Conservation (phyloP, 2,113 vertebrate genomes). For the Sialia sialis region DNA sequence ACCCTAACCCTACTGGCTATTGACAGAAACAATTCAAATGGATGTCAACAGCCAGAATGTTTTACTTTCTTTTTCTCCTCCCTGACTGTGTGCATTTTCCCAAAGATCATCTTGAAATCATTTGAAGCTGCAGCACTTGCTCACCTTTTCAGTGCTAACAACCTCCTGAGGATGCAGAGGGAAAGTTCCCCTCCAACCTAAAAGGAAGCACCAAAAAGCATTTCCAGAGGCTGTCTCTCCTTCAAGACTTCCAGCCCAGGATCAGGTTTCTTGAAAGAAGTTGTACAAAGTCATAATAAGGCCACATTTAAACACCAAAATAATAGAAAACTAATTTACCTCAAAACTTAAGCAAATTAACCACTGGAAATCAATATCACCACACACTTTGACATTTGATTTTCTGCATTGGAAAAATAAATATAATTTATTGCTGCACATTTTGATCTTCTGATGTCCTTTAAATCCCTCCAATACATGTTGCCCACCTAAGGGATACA, state of each 20-base stretch:
- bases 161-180: not conserved
- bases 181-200: not conserved
- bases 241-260: not conserved
- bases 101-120: not conserved
- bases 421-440: not conserved
- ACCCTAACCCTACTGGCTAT: accelerated
- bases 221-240: not conserved
- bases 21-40: not conserved
- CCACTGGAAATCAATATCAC: not conserved
- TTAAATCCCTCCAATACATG: not conserved
- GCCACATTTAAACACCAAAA: not conserved
- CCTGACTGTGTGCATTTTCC: not conserved
- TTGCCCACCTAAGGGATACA: not conserved
- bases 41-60: not conserved
- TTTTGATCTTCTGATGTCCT: not conserved
- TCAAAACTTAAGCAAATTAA: not conserved
- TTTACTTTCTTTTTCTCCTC: not conserved
- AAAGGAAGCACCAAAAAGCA: not conserved
- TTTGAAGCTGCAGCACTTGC: not conserved
- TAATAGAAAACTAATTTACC: not conserved
- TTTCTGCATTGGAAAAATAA: not conserved
- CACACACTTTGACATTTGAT: not conserved
- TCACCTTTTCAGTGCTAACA: not conserved
- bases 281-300: not conserved
- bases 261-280: not conserved